Evolutionary conservation across 2,797 vertebrate species (phyloP).

Genomic region (Peromyscus nudipes): DNA sequence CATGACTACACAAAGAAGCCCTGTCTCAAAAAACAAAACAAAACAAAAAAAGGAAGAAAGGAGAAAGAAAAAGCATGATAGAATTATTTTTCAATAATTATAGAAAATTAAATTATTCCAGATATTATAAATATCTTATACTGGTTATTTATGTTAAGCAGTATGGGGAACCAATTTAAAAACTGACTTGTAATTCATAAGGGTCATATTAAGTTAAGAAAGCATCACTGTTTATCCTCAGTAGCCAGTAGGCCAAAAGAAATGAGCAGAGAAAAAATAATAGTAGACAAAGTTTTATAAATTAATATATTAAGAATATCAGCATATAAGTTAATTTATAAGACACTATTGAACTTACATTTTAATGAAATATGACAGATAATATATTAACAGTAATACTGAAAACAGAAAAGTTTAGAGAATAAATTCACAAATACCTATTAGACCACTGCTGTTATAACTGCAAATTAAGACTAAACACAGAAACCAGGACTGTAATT

Average conservation of each 20-base stretch:
- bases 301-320: background rate
- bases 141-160: background rate
- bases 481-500: background rate
- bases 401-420: background rate
- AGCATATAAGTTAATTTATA: background rate
- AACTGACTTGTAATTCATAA: background rate
- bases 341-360: background rate
- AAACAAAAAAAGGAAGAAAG: too few relatives aligned
- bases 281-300: background rate
- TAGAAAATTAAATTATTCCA: background rate
- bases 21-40: too few relatives aligned
- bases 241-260: background rate
- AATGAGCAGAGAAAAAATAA: background rate
- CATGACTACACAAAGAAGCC: too few relatives aligned
- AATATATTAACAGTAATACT: background rate
- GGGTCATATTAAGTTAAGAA: background rate
- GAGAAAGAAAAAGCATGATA: background rate
- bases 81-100: background rate
- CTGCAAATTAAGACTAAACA: background rate
- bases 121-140: background rate
- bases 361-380: background rate
- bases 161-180: background rate
- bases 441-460: background rate
- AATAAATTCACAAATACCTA: background rate
- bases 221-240: background rate